Evolutionary conservation across 30 jellyfish, hydroid and myxozoan genomes (phyloP).

Genomic region (Mastigias papua): DNA sequence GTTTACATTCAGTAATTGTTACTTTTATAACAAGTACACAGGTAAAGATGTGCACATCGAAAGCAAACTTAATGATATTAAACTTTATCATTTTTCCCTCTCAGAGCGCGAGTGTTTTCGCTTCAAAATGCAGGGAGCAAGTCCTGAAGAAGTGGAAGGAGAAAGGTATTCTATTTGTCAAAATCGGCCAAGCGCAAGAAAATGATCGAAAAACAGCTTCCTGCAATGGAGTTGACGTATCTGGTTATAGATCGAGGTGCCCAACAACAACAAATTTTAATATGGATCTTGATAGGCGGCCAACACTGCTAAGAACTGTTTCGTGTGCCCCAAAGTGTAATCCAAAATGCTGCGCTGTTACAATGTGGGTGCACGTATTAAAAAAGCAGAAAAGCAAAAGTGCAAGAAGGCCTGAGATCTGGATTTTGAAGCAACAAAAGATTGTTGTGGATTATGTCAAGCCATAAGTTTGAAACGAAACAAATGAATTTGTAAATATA

Average conservation of each 20-base stretch:
- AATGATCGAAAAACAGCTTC: not conserved
- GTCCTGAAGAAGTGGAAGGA: not conserved
- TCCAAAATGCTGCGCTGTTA: slow-evolving; percentile 61
- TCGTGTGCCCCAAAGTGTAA: slow-evolving; percentile 31
- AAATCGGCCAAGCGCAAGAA: not conserved
- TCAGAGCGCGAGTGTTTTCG: not conserved
- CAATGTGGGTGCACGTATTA: slow-evolving; percentile 25
- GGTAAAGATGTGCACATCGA: too few species aligned
- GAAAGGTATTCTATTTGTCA: slow-evolving; percentile 10
- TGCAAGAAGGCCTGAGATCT: not conserved
- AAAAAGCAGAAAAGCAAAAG: not conserved
- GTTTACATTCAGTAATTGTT: too few species aligned
- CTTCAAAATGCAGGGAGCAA: slow-evolving; percentile 17
- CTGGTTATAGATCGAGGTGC: slow-evolving; percentile 15
- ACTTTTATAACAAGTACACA: too few species aligned
- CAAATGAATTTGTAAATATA: not conserved
- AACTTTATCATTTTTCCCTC: not conserved
- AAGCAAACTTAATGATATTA: too few species aligned
- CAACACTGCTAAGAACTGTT: slow-evolving; percentile 17
- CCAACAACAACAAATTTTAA: not conserved
- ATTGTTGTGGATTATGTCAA: slow-evolving; percentile 29
- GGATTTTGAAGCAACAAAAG: slow-evolving; percentile 40
- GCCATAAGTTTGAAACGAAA: not conserved
- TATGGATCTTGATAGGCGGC: slow-evolving; percentile 18
- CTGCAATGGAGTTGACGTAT: slow-evolving; percentile 12